phyloP scores from a whole-genome alignment of 92 coral and sea anemone species.

The Parazoanthus swiftii region DNA sequence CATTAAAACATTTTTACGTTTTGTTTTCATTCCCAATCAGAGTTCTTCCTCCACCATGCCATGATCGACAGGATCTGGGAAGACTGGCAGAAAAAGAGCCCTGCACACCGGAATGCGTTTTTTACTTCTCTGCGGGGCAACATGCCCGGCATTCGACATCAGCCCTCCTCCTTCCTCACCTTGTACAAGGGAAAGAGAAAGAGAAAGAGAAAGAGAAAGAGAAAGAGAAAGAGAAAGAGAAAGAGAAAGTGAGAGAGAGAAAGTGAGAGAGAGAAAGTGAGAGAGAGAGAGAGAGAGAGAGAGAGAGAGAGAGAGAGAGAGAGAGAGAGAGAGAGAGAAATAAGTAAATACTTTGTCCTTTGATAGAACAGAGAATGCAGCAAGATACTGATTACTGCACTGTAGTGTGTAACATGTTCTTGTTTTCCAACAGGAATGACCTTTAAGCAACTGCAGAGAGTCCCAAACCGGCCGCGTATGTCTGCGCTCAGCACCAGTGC shows the following conservation, averaged over 20 bases:
- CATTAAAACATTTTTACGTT: not conserved
- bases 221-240: too few relatives aligned
- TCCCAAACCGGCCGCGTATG: conserved; percentile 33
- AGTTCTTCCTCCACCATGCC: conserved; percentile 37
- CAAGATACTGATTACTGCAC: not conserved
- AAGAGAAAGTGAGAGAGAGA: too few relatives aligned
- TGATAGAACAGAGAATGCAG: too few relatives aligned
- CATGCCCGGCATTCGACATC: conserved; percentile 59
- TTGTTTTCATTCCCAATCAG: not conserved
- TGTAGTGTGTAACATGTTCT: too few relatives aligned
- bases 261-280: too few relatives aligned
- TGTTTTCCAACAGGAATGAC: conserved; percentile 19
- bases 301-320: too few relatives aligned
- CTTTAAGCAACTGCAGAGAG: not conserved
- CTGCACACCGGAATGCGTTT: conserved; percentile 50
- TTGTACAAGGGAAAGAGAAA: conserved; percentile 16
- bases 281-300: too few relatives aligned
- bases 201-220: too few relatives aligned
- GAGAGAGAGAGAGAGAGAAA: too few relatives aligned
- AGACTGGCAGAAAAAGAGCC: conserved; percentile 82
- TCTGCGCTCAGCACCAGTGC: conserved; percentile 43
- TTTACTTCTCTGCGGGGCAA: conserved; percentile 37
- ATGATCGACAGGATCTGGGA: conserved; percentile 61
- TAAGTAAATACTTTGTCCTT: not conserved
- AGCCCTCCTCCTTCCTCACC: conserved; percentile 46